A percentile compares a stretch with the other conserved stretches of the same genome.
Conservation (phyloP, 2,113 vertebrate genomes). For the Daphoenositta chrysoptera region DNA sequence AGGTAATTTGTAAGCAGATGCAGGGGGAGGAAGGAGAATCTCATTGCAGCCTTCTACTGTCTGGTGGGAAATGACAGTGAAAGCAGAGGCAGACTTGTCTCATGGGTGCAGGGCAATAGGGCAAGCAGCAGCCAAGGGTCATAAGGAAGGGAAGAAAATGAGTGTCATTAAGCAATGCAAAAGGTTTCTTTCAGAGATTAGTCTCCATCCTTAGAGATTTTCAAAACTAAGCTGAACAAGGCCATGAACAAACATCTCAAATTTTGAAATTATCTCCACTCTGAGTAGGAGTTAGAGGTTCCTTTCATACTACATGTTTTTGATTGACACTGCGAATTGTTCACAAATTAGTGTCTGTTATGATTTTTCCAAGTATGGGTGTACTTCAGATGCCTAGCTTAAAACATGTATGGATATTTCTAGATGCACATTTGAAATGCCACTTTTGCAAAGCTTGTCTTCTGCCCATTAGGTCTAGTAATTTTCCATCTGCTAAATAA, state of each 20-base stretch:
- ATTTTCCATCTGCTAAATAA: neutral
- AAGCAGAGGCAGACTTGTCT: fast-evolving
- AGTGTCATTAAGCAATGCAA: neutral
- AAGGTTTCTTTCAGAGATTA: neutral
- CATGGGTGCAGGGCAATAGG: neutral
- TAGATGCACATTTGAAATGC: neutral
- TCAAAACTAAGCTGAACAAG: neutral
- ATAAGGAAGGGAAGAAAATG: neutral
- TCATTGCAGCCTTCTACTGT: fast-evolving
- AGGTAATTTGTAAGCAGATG: fast-evolving
- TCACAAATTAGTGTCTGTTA: neutral
- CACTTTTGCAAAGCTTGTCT: neutral
- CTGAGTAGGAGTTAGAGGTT: neutral
- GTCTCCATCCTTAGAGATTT: neutral
- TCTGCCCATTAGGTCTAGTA: neutral
- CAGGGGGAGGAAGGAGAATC: neutral
- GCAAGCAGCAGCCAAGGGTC: neutral
- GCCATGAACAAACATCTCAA: neutral
- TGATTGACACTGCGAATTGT: neutral
- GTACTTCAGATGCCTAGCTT: neutral
- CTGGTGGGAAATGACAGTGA: neutral
- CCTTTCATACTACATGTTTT: neutral
- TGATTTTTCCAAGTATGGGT: neutral
- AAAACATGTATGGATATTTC: neutral
- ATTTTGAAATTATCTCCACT: neutral